Conservation (phyloP, 2,888 invertebrate species). For the Cephus pygmeus region DNA sequence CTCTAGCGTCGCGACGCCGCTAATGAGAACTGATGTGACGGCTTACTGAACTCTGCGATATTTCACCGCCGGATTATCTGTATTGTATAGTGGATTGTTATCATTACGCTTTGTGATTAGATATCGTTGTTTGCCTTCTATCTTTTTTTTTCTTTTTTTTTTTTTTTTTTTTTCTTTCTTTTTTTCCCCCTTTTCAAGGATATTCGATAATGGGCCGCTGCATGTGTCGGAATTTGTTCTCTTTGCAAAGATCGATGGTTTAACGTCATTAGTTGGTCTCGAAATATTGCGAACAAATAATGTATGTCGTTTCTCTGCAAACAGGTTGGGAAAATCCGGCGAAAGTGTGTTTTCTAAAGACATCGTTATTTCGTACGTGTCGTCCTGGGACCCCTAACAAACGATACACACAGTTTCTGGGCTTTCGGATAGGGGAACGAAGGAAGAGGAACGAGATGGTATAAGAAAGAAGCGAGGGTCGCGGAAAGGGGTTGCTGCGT, state of each 20-base stretch:
- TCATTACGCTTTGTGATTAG: not conserved
- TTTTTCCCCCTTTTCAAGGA: not conserved
- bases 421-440: not conserved
- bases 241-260: not conserved
- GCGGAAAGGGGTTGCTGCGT: not conserved
- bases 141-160: not conserved
- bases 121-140: not conserved
- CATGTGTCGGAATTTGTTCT: not conserved
- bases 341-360: not conserved
- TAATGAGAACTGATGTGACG: slow-evolving; percentile 23
- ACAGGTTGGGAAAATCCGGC: not conserved
- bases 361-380: not conserved
- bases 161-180: too few species aligned
- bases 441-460: not conserved
- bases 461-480: not conserved
- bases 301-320: not conserved
- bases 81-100: not conserved
- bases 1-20: slow-evolving; percentile 9
- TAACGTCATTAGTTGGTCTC: not conserved
- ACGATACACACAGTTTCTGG: slow-evolving; percentile 1
- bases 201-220: not conserved
- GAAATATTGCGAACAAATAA: not conserved
- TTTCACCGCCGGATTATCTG: not conserved
- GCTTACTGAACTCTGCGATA: slow-evolving; percentile 5
- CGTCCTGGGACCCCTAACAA: not conserved